Conservation (phyloP, 2,888 invertebrate genomes). For the Schrankia costaestrigalis region DNA sequence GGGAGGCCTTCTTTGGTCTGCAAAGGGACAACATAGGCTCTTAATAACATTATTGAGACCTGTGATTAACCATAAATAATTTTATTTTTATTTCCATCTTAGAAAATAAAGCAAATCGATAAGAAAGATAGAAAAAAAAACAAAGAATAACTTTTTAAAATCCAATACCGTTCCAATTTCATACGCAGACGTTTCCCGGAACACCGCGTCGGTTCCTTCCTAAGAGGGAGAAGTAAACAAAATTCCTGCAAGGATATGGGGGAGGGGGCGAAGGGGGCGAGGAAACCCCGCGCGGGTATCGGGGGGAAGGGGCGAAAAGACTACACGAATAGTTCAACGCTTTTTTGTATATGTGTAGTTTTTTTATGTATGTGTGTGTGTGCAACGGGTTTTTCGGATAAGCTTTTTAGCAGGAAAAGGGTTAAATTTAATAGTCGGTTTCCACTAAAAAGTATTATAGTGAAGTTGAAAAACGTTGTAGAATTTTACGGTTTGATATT, state of each 20-base stretch:
- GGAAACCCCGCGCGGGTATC: constrained; percentile 22
- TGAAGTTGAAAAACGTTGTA: constrained; percentile 32
- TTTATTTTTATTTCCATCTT: too few species aligned
- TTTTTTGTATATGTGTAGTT: constrained; percentile 67
- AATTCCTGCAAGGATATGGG: constrained; percentile 78
- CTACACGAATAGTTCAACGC: constrained; percentile 62
- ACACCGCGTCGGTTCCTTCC: constrained; percentile 61
- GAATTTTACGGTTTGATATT: too few species aligned
- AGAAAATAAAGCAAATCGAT: too few species aligned
- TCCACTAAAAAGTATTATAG: constrained; percentile 41
- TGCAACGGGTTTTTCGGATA: constrained; percentile 51
- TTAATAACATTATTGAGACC: too few species aligned
- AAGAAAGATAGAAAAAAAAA: constrained; percentile 16
- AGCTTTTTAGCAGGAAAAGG: constrained; percentile 55
- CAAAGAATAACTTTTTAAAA: constrained; percentile 46
- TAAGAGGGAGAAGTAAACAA: constrained; percentile 75
- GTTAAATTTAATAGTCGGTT: constrained; percentile 52
- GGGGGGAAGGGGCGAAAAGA: constrained; percentile 15
- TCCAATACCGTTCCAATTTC: constrained; percentile 66
- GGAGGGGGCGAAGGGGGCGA: constrained; percentile 33
- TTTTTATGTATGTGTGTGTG: constrained; percentile 35
- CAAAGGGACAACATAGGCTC: too few species aligned
- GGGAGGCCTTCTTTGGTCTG: too few species aligned
- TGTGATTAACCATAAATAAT: too few species aligned
- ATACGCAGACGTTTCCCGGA: constrained; percentile 54